Evolutionary conservation across 2,888 invertebrate genomes (phyloP).

Genomic region (Lasioglossum pauxillum): DNA sequence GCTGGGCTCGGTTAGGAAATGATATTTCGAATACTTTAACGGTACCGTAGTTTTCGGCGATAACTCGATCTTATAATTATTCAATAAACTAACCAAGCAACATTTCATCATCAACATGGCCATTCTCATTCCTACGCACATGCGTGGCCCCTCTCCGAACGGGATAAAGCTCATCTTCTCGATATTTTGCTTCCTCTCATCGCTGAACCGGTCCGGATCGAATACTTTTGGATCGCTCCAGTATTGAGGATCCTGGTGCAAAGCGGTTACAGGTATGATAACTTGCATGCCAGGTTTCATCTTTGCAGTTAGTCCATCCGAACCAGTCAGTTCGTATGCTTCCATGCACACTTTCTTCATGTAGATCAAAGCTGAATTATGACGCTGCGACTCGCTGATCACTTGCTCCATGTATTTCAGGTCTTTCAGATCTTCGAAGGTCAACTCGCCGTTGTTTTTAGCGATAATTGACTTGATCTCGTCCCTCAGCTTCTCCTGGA

Average conservation of each 20-base stretch:
- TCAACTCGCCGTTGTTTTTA: constrained; percentile 80
- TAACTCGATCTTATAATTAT: constrained; percentile 65
- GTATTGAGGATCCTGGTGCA: constrained; percentile 69
- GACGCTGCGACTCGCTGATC: constrained; percentile 77
- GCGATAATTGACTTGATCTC: constrained; percentile 82
- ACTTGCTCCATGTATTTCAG: constrained; percentile 86
- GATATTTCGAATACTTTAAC: constrained; percentile 29
- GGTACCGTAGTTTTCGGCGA: constrained; percentile 70
- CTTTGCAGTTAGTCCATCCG: constrained; percentile 70
- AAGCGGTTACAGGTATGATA: constrained; percentile 49
- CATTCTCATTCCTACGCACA: constrained; percentile 76
- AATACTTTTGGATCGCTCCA: constrained; percentile 73
- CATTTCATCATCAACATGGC: constrained; percentile 71
- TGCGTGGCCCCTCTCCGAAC: constrained; percentile 78
- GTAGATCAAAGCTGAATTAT: constrained; percentile 34
- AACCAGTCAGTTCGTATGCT: constrained; percentile 66
- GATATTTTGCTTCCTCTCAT: constrained; percentile 61
- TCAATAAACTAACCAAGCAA: constrained; percentile 61
- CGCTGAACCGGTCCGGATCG: constrained; percentile 75
- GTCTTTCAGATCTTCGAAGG: constrained; percentile 84
- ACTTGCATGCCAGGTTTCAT: constrained; percentile 67
- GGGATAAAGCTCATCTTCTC: constrained; percentile 70
- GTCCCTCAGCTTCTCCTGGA: constrained; percentile 84
- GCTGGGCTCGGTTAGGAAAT: neutral
- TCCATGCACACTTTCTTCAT: constrained; percentile 70